Percentiles rank a stretch among this genome's conserved stretches.
Evolutionary conservation across 37 sponge, comb jelly and placozoan genomes (phyloP).

Genomic region (Beroe forskalii): DNA sequence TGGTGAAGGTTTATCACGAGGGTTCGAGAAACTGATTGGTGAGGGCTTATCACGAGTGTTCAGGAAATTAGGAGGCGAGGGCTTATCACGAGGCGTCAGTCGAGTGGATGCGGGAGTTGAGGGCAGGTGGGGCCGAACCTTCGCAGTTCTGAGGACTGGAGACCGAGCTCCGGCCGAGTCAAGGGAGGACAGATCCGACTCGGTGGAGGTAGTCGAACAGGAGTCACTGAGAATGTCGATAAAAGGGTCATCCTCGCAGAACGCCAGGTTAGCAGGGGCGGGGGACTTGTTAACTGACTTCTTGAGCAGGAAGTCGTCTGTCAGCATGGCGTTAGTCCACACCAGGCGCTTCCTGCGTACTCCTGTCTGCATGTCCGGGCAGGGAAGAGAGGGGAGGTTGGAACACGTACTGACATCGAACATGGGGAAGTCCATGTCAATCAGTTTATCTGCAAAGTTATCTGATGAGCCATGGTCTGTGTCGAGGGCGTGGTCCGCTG

Average conservation of each 20-base stretch:
- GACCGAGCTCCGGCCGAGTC: background rate
- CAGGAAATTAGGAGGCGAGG: background rate
- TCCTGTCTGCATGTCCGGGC: background rate
- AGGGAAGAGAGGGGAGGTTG: background rate
- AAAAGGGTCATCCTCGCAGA: background rate
- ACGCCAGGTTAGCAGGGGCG: background rate
- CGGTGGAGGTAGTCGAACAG: background rate
- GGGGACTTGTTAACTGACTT: background rate
- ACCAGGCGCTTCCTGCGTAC: background rate
- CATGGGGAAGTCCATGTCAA: constrained; percentile 47
- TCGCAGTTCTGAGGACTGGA: background rate
- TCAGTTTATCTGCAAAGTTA: constrained; percentile 27
- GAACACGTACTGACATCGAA: constrained; percentile 25
- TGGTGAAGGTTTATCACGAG: background rate
- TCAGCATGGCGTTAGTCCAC: constrained; percentile 26
- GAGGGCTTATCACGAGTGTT: background rate
- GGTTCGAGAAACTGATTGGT: background rate
- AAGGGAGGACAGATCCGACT: constrained; percentile 29
- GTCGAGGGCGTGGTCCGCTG: background rate
- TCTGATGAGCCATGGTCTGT: background rate
- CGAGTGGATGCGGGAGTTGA: background rate
- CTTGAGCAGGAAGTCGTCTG: constrained; percentile 45
- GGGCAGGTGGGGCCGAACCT: no score
- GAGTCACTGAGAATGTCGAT: constrained; percentile 28
- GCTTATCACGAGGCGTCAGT: background rate